Percentiles rank a stretch among this genome's conserved stretches.
Evolutionary conservation across 1,140 invertebrate species (phyloP).

Genomic region (Drosophila obscura): DNA sequence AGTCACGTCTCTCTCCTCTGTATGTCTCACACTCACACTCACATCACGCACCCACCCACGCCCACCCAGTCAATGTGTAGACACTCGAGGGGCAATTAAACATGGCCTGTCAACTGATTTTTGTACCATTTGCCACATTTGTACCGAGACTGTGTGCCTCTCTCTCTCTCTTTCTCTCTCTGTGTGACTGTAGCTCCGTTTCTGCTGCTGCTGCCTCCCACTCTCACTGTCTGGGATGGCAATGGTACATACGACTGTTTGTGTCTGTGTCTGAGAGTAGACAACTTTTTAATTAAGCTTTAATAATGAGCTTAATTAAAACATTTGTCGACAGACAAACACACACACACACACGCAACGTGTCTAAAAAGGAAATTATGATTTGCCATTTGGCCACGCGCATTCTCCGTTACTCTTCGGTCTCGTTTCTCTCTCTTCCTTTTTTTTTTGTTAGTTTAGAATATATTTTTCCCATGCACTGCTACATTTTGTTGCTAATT

Average conservation of each 20-base stretch:
- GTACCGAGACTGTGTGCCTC: background rate
- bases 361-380: slow-evolving; percentile 38
- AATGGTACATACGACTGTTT: background rate
- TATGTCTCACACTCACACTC: too few species aligned
- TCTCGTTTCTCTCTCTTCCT: background rate
- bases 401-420: background rate
- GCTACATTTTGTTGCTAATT: slow-evolving; percentile 39
- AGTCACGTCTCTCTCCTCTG: slow-evolving; percentile 28
- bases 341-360: slow-evolving; percentile 10
- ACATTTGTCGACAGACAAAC: slow-evolving; percentile 36
- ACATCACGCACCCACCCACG: background rate
- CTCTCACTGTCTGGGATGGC: too few species aligned
- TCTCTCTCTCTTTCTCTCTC: background rate
- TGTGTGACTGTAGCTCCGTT: too few species aligned
- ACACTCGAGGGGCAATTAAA: slow-evolving; percentile 30
- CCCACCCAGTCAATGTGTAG: too few species aligned
- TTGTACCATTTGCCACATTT: background rate
- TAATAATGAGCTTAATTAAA: slow-evolving; percentile 51
- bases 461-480: slow-evolving; percentile 36
- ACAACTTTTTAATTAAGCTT: slow-evolving; percentile 52
- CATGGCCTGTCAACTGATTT: slow-evolving; percentile 4
- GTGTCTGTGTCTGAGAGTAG: slow-evolving; percentile 3
- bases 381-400: slow-evolving; percentile 46
- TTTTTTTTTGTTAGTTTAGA: background rate
- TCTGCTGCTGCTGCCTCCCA: background rate